Evolutionary conservation across 2,888 invertebrate genomes (phyloP), one percentile per base, ranked within the genome.

Genomic region (Lymantria monacha): DNA sequence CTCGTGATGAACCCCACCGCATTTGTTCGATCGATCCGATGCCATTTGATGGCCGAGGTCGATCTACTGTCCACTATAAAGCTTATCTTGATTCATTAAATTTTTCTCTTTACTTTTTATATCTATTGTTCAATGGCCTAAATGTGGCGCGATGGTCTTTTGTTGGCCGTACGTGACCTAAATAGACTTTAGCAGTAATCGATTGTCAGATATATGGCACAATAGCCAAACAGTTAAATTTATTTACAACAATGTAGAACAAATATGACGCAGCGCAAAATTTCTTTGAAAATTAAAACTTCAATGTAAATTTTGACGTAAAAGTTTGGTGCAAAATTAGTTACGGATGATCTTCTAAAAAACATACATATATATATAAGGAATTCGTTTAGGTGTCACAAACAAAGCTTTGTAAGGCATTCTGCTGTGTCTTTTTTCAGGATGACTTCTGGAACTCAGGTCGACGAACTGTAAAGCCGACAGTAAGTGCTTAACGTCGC

Each of bases 21-120:
- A 77, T 61, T 66, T 54, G 66, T 72, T 59, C 86, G 84, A 90
- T 89, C 90, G 90, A 88, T 87, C 79, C 64, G 73, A 66, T 74
- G 76, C 72, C 74, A 79, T 87, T 89, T 89, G 90, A 87, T 81
- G 89, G 89, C 89, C 88, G 90, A 90, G 89, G 90, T 87, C 88
- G 89, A 70, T 77, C 81, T 69, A 76, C 78, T 87, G 87, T 87
- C 88, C 89, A 87, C 83, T 77, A 85, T 71, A 74, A 76, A 74
- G 70, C 87, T 89, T 89, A 91, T 90, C 90, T 85, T 83, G 90
- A 90, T 90, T 83, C 83, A 87, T 83, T 83, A 79, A 75, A 63
- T 65, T 76, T 78, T 75, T 69, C 77, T 78, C 74, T 79, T 76
- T 74, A 67, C 71, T 66, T 72, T n/a, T 74, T 76, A 76, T 79